Conservation (phyloP, 2,888 invertebrate genomes). For the Xylocampa areola region DNA sequence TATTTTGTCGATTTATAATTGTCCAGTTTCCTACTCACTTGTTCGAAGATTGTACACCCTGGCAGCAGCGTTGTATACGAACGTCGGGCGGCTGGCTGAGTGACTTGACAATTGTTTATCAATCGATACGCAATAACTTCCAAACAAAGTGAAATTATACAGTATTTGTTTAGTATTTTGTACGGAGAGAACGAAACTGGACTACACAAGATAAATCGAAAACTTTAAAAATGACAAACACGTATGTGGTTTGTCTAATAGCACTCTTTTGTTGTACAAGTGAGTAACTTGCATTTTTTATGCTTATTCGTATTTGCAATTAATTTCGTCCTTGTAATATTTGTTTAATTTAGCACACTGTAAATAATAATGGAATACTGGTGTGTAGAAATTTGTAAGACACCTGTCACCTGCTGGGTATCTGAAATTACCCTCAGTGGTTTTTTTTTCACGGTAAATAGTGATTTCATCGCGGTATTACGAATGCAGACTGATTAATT, state of each 20-base stretch:
- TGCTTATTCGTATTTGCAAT: constrained; percentile 50
- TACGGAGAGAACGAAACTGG: constrained; percentile 67
- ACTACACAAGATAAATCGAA: constrained; percentile 62
- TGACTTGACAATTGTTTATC: constrained; percentile 79
- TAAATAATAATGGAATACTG: not conserved
- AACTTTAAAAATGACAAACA: constrained; percentile 80
- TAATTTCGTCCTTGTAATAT: constrained; percentile 63
- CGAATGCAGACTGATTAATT: constrained; percentile 28
- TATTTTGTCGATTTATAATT: no score
- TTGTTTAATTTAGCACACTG: constrained; percentile 17
- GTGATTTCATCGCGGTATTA: constrained; percentile 42
- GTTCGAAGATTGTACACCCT: no score
- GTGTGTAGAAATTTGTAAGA: not conserved
- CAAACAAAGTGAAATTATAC: constrained; percentile 82
- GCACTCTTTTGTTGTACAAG: constrained; percentile 80
- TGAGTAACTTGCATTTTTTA: constrained; percentile 67
- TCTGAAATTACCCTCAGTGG: constrained; percentile 49
- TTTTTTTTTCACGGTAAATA: constrained; percentile 32
- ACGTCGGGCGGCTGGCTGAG: constrained; percentile 36
- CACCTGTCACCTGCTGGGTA: not conserved
- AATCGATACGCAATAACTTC: constrained; percentile 79
- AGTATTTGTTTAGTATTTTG: constrained; percentile 74
- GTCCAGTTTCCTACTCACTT: no score
- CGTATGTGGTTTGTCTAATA: constrained; percentile 82
- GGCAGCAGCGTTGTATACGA: not conserved